phyloP scores from a whole-genome alignment of 2,113 vertebrate species.

The Poeciliopsis turrubarensis region DNA sequence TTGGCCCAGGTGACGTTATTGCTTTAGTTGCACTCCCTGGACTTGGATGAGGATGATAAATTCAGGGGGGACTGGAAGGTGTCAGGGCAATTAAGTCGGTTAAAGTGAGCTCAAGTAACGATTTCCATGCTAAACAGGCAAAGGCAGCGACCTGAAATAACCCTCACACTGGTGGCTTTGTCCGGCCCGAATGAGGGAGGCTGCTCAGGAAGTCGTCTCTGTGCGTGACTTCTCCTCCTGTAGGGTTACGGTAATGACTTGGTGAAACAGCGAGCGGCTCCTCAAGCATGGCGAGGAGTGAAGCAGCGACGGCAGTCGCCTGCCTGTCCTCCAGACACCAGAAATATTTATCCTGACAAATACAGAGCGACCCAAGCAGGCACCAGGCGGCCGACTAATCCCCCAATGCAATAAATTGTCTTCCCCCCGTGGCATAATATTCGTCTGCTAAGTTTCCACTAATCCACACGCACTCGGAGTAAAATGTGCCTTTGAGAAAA shows the following conservation, averaged over 20 bases:
- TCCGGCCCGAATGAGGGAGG: constrained; percentile 40
- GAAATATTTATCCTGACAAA: constrained; percentile 67
- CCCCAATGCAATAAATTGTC: constrained; percentile 66
- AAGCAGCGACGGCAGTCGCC: constrained; percentile 44
- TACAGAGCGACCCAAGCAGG: constrained; percentile 58
- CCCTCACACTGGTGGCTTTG: constrained; percentile 71
- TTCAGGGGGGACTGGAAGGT: constrained; percentile 65
- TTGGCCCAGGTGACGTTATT: constrained; percentile 72
- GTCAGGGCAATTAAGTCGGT: constrained; percentile 82
- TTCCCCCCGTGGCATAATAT: constrained; percentile 54
- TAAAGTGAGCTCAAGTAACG: constrained; percentile 76
- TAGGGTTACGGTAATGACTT: constrained; percentile 67
- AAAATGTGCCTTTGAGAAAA: constrained; percentile 47
- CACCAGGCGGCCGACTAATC: constrained; percentile 52
- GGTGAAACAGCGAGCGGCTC: constrained; percentile 47
- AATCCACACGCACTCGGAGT: constrained; percentile 57
- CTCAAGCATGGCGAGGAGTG: constrained; percentile 20
- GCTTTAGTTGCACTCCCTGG: constrained; percentile 73
- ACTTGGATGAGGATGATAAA: constrained; percentile 77
- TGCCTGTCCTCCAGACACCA: constrained; percentile 47
- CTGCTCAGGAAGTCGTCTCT: constrained; percentile 63
- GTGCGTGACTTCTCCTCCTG: constrained; percentile 58
- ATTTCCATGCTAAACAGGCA: constrained; percentile 71
- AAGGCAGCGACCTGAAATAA: constrained; percentile 67
- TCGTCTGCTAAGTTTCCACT: constrained; percentile 56